These are phyloP conservation scores for Entomobrya multifasciata DNA, from an alignment of 2,888 invertebrate genomes.

Conservation along the genomic window DNA sequence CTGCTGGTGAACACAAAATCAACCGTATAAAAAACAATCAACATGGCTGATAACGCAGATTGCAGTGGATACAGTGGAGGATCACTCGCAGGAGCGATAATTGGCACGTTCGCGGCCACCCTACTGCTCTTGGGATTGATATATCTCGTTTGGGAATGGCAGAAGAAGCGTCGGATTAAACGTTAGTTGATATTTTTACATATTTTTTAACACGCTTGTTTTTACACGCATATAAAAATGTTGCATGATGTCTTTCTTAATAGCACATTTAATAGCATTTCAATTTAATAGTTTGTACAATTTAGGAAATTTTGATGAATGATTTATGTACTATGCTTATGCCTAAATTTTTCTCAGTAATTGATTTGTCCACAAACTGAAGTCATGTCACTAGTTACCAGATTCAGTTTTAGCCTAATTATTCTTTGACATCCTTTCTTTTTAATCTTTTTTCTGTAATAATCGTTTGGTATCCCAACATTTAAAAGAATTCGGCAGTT, in stretches of 20 bases:
- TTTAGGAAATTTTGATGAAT: no score
- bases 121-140: constrained; percentile 84
- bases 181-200: constrained; percentile 82
- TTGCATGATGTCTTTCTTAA: no score
- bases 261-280: no score
- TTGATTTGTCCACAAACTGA: no score
- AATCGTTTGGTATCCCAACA: background rate
- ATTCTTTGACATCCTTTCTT: constrained; percentile 43
- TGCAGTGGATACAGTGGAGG: constrained; percentile 85
- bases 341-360: no score
- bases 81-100: constrained; percentile 87
- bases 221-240: background rate
- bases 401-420: constrained; percentile 40
- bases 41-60: constrained; percentile 58
- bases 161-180: constrained; percentile 84
- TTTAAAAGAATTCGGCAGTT: constrained; percentile 8
- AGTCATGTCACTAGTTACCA: no score
- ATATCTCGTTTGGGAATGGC: constrained; percentile 85
- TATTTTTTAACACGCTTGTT: background rate
- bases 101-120: constrained; percentile 87
- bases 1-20: constrained; percentile 9
- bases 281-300: no score
- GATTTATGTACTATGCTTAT: no score
- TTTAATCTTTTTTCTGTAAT: no score
- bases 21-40: background rate